phyloP scores from a whole-genome alignment of 2,797 vertebrate genomes.

The Sus cebifrons region DNA sequence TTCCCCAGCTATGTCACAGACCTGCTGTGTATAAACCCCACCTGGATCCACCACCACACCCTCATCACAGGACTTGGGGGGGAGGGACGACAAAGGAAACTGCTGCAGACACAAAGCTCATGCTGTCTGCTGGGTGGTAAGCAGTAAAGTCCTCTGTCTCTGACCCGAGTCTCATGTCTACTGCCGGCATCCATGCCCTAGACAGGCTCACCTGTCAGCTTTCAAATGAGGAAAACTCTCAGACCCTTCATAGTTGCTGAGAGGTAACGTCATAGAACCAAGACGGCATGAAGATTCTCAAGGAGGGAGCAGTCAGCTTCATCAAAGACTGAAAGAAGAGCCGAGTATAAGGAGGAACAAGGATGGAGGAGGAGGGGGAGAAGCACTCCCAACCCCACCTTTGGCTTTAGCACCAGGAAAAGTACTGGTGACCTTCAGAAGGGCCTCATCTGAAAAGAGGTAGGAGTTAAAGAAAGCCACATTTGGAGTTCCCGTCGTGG shows the following conservation, averaged over 20 bases:
- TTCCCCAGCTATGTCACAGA: not conserved
- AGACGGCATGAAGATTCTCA: not conserved
- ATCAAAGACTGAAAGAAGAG: not conserved
- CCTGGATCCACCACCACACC: no score
- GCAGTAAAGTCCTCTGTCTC: not conserved
- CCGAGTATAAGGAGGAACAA: not conserved
- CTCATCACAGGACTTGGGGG: not conserved
- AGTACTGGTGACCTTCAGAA: not conserved
- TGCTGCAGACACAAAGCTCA: not conserved
- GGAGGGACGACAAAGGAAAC: not conserved
- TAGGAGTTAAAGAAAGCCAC: not conserved
- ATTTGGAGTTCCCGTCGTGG: no score
- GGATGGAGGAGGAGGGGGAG: not conserved
- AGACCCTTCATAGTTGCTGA: not conserved
- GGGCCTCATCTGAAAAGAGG: not conserved
- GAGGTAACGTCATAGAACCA: not conserved
- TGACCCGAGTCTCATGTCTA: not conserved
- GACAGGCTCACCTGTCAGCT: not conserved
- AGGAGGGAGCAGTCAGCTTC: not conserved
- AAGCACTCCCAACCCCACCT: no score
- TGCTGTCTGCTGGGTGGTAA: not conserved
- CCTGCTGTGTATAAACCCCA: not conserved
- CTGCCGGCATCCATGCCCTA: not conserved
- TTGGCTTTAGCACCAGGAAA: constrained; percentile 2
- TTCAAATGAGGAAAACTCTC: not conserved